A percentile compares a stretch with the other conserved stretches of the same genome.
These are phyloP conservation scores for Agapornis roseicollis DNA, from an alignment of 2,113 vertebrate genomes.

Conservation along the genomic window DNA sequence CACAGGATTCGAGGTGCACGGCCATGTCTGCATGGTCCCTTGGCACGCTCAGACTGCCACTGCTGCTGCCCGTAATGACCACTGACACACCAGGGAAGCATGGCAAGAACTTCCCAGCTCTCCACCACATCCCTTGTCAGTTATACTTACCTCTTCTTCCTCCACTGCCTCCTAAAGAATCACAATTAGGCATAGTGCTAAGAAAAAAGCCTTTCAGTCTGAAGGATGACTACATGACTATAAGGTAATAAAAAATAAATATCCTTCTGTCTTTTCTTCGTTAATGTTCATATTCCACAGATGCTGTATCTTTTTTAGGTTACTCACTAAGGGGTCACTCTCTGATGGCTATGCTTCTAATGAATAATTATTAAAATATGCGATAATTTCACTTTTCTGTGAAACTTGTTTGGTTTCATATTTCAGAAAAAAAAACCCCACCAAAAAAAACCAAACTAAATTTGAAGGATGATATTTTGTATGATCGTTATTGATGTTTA, in stretches of 20 bases:
- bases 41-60: no score
- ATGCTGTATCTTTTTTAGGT: neutral
- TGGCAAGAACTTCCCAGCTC: no score
- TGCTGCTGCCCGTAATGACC: no score
- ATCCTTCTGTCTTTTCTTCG: neutral
- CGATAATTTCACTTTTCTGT: neutral
- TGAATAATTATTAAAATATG: neutral
- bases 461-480: neutral
- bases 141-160: neutral
- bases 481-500: neutral
- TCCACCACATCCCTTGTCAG: no score
- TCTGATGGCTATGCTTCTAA: neutral
- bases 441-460: neutral
- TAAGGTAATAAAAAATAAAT: neutral
- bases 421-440: neutral
- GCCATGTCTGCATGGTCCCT: no score
- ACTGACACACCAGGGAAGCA: no score
- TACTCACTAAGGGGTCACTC: neutral
- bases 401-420: neutral
- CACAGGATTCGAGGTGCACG: no score
- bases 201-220: neutral
- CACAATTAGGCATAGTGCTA: neutral
- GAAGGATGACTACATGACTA: neutral
- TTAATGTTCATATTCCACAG: neutral
- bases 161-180: neutral